Evolutionary conservation across 1,140 invertebrate species (phyloP).

Genomic region (Dendrolimus punctatus): DNA sequence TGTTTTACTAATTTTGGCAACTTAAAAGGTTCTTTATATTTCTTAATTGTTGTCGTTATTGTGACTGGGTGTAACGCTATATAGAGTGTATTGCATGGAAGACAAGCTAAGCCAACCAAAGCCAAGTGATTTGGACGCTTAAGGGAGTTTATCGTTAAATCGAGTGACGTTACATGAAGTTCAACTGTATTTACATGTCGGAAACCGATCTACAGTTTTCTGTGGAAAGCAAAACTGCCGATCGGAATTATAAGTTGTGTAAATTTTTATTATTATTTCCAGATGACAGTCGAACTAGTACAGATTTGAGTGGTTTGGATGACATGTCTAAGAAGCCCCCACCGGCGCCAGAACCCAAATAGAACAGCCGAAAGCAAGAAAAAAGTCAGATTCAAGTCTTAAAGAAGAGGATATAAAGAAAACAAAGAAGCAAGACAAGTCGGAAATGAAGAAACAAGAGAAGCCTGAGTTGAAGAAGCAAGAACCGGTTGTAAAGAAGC

Average conservation of each 20-base stretch:
- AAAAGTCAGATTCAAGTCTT: constrained; percentile 54
- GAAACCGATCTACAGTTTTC: no score
- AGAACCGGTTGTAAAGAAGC: constrained; percentile 41
- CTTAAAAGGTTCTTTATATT: no score
- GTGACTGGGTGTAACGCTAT: no score
- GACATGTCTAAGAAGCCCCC: constrained; percentile 36
- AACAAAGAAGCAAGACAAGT: constrained; percentile 39
- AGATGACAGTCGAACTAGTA: constrained; percentile 52
- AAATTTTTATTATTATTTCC: neutral
- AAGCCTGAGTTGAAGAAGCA: constrained; percentile 57
- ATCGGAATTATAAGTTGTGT: neutral
- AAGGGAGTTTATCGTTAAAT: no score
- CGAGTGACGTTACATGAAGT: no score
- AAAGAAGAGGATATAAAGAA: constrained; percentile 49
- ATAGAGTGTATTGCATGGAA: no score
- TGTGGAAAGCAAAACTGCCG: neutral
- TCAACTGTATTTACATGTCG: no score
- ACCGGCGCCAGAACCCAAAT: constrained; percentile 18
- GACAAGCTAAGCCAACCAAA: no score
- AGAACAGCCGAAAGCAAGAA: constrained; percentile 35
- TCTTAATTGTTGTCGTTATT: no score
- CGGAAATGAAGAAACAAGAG: constrained; percentile 57
- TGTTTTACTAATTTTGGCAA: no score
- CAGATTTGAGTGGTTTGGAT: constrained; percentile 30
- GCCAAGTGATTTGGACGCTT: no score